Percentiles rank a stretch among this genome's conserved stretches.
phyloP scores from a whole-genome alignment of 2,888 invertebrate genomes.

The Scaptomyza caliginosa region DNA sequence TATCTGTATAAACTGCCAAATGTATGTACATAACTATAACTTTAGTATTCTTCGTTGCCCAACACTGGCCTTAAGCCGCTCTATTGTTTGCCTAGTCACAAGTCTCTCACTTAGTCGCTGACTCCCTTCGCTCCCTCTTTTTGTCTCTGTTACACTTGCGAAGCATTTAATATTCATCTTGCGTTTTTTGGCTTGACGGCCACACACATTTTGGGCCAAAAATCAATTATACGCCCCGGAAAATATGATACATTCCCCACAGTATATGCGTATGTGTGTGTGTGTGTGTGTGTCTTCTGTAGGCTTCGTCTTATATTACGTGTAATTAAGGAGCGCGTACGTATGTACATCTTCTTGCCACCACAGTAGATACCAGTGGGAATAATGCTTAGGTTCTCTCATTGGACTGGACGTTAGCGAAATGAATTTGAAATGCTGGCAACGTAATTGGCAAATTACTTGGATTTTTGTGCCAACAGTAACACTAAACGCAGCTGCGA shows the following conservation, averaged over 20 bases:
- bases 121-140: not conserved
- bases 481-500: slow-evolving; percentile 69
- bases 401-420: slow-evolving; percentile 12
- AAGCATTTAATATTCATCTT: slow-evolving; percentile 68
- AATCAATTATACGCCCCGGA: slow-evolving; percentile 72
- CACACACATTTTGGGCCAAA: slow-evolving; percentile 58
- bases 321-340: slow-evolving; percentile 67
- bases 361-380: slow-evolving; percentile 27
- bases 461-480: slow-evolving; percentile 63
- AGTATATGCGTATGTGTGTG: slow-evolving; percentile 1
- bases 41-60: too few relatives aligned
- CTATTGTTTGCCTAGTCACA: slow-evolving; percentile 21
- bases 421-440: slow-evolving; percentile 69
- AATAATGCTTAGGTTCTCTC: slow-evolving; percentile 40
- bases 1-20: too few relatives aligned
- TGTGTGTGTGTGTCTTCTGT: slow-evolving; percentile 5
- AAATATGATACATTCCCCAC: slow-evolving; percentile 60
- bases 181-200: slow-evolving; percentile 57
- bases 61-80: slow-evolving; percentile 12
- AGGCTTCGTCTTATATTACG: slow-evolving; percentile 61
- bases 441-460: slow-evolving; percentile 74
- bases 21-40: too few relatives aligned
- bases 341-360: slow-evolving; percentile 6
- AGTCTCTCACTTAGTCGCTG: slow-evolving; percentile 3
- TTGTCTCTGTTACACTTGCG: not conserved